Evolutionary conservation across 2,113 vertebrate species (phyloP).

Genomic region (Prolemur simus): DNA sequence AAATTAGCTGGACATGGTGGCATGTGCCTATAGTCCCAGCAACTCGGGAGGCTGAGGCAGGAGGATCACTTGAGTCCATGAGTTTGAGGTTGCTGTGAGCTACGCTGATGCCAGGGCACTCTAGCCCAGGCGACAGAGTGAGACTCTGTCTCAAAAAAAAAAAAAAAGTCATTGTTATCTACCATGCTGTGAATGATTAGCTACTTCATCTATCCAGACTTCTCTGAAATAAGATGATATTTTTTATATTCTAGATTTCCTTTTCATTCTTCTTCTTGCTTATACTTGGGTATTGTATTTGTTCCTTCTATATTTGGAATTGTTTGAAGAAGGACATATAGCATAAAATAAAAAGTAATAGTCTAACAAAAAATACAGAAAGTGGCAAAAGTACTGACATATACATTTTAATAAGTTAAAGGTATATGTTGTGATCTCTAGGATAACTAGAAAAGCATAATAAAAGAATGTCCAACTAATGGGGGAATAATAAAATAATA

Average conservation of each 20-base stretch:
- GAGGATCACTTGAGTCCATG: no score
- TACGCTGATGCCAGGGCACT: no score
- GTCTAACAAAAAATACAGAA: background rate
- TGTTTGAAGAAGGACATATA: background rate
- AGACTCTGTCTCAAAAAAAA: no score
- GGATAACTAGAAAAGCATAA: background rate
- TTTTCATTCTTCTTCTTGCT: background rate
- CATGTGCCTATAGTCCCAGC: no score
- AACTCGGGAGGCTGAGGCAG: no score
- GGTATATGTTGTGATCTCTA: background rate
- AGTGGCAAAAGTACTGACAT: background rate
- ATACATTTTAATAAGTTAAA: constrained; percentile 37
- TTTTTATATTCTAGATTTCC: constrained; percentile 3
- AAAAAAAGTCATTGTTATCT: background rate
- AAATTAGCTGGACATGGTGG: no score
- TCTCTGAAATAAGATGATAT: background rate
- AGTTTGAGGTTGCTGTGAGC: no score
- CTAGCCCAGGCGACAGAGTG: no score
- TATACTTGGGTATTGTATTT: background rate
- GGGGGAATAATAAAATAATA: background rate
- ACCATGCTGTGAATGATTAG: background rate
- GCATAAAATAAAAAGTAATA: background rate
- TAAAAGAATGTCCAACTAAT: background rate
- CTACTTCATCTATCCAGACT: background rate
- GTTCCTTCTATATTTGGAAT: background rate